Percentiles rank a stretch among this genome's conserved stretches.
These are phyloP conservation scores for Siphlonurus alternatus DNA, from an alignment of 2,888 invertebrate species.

Conservation along the genomic window DNA sequence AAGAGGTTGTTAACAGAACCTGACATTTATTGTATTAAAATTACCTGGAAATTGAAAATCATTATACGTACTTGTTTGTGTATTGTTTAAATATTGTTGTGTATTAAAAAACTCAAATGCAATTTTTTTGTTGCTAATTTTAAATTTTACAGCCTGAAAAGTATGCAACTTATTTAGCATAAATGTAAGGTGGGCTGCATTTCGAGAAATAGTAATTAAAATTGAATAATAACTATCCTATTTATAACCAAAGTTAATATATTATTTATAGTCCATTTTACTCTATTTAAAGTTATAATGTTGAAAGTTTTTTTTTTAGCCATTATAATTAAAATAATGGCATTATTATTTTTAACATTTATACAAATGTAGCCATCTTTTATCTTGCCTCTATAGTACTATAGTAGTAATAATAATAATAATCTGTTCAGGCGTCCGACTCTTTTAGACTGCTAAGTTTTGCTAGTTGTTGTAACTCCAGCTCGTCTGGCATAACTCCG, in stretches of 20 bases:
- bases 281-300: neutral
- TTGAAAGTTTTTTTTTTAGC: neutral
- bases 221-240: too few species aligned
- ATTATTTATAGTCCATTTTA: neutral
- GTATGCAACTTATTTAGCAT: neutral
- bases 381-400: neutral
- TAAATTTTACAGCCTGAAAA: neutral
- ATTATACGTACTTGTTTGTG: too few species aligned
- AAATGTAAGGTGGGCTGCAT: neutral
- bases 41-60: too few species aligned
- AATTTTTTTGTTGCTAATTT: too few species aligned
- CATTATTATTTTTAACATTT: neutral
- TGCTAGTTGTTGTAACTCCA: conserved; percentile 76
- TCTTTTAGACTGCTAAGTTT: conserved; percentile 77
- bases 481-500: conserved; percentile 52
- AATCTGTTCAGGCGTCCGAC: conserved; percentile 57
- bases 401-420: neutral
- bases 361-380: too few species aligned
- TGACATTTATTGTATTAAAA: too few species aligned
- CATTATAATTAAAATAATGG: neutral
- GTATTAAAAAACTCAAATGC: too few species aligned
- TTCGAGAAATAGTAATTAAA: too few species aligned
- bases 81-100: too few species aligned
- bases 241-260: neutral
- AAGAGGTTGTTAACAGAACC: too few species aligned